phyloP scores from a whole-genome alignment of 1,140 invertebrate genomes.

The Calliopsis andreniformis region DNA sequence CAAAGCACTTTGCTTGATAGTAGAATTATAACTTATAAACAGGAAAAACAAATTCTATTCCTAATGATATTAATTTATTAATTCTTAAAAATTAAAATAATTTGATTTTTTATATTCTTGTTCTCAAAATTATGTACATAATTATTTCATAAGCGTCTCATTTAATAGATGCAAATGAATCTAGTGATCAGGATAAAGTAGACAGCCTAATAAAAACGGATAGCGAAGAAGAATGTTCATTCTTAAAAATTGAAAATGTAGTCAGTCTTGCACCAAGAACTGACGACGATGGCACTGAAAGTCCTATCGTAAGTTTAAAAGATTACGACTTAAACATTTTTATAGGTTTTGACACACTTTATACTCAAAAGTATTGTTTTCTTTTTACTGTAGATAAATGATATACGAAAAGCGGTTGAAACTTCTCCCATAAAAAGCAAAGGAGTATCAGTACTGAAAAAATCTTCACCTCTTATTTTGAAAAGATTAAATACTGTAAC shows the following conservation, averaged over 20 bases:
- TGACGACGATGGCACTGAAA: constrained; percentile 45
- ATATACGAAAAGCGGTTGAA: constrained; percentile 74
- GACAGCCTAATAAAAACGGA: constrained; percentile 29
- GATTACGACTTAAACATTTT: neutral
- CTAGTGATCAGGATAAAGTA: neutral
- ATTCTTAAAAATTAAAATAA: too few species aligned
- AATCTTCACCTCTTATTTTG: constrained; percentile 68
- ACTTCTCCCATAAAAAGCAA: constrained; percentile 62
- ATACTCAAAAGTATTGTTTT: neutral
- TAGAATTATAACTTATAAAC: too few species aligned
- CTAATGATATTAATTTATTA: too few species aligned
- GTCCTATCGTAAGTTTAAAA: constrained; percentile 53
- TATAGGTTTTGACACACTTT: neutral
- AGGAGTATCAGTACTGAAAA: constrained; percentile 70
- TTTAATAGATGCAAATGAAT: constrained; percentile 31
- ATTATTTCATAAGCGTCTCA: constrained; percentile 12
- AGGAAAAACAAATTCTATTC: too few species aligned
- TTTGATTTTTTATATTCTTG: neutral
- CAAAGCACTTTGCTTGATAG: constrained; percentile 28
- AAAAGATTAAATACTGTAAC: constrained; percentile 64
- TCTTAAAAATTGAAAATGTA: constrained; percentile 77
- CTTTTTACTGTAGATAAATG: constrained; percentile 62
- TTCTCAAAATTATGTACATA: neutral
- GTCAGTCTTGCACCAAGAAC: constrained; percentile 73
- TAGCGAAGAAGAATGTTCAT: constrained; percentile 66